Evolutionary conservation across 2,113 vertebrate species (phyloP).

Genomic region (Echinops telfairi): DNA sequence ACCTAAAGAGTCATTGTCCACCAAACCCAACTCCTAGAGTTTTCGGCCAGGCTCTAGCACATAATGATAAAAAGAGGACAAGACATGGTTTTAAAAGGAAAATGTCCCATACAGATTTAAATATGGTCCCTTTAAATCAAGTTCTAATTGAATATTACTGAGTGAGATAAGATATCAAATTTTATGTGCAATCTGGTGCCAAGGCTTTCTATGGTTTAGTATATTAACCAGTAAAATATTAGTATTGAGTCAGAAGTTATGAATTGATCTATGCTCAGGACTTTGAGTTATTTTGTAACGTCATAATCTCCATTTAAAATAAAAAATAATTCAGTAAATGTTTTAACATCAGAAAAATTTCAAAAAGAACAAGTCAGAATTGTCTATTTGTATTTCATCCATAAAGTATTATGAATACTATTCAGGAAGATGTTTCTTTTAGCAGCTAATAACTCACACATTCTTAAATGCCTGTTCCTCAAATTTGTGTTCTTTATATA

Average conservation of each 20-base stretch:
- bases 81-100: background rate
- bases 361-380: background rate
- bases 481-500: constrained; percentile 44
- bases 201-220: background rate
- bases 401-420: background rate
- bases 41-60: background rate
- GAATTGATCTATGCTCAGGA: background rate
- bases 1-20: background rate
- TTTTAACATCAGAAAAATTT: constrained; percentile 49
- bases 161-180: constrained; percentile 22
- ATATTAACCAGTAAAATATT: background rate
- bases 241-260: background rate
- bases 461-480: background rate
- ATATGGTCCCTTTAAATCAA: background rate
- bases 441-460: constrained; percentile 45
- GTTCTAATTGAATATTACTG: background rate
- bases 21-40: background rate
- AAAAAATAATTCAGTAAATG: constrained; percentile 22
- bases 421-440: background rate
- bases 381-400: background rate
- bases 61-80: background rate
- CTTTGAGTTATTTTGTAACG: constrained; percentile 13
- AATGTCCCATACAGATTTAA: background rate
- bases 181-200: background rate
- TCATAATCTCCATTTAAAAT: constrained; percentile 23